Conservation (phyloP, 2,797 vertebrate species). For the Chrosomus eos region DNA sequence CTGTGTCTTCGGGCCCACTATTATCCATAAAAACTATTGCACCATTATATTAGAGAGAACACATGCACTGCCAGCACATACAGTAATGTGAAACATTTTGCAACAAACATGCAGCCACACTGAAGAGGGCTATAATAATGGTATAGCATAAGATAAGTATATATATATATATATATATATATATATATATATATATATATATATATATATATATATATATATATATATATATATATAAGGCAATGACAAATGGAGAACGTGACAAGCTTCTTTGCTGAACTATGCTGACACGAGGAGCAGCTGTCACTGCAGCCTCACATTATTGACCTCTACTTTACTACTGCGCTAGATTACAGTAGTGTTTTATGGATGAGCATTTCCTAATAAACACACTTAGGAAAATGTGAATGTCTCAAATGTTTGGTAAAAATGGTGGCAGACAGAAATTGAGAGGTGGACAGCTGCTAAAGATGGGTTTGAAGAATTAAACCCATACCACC, state of each 20-base stretch:
- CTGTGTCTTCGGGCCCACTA: background rate
- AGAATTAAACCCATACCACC: slow-evolving; percentile 20
- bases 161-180: background rate
- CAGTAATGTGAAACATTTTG: background rate
- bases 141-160: background rate
- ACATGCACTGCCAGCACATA: background rate
- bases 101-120: background rate
- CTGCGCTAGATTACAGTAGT: background rate
- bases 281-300: slow-evolving; percentile 49
- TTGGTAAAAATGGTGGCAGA: background rate
- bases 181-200: background rate
- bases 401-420: background rate
- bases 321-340: slow-evolving; percentile 31
- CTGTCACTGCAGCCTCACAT: slow-evolving; percentile 37
- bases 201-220: background rate
- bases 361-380: slow-evolving; percentile 5
- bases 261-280: slow-evolving; percentile 39
- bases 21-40: background rate
- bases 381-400: background rate
- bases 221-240: background rate
- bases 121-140: background rate
- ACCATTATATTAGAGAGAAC: background rate
- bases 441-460: background rate
- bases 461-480: slow-evolving; percentile 10
- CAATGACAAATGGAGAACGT: slow-evolving; percentile 54